Percentiles rank a stretch among this genome's conserved stretches.
phyloP scores from a whole-genome alignment of 2,888 invertebrate species.

The Rhamnusium bicolor region DNA sequence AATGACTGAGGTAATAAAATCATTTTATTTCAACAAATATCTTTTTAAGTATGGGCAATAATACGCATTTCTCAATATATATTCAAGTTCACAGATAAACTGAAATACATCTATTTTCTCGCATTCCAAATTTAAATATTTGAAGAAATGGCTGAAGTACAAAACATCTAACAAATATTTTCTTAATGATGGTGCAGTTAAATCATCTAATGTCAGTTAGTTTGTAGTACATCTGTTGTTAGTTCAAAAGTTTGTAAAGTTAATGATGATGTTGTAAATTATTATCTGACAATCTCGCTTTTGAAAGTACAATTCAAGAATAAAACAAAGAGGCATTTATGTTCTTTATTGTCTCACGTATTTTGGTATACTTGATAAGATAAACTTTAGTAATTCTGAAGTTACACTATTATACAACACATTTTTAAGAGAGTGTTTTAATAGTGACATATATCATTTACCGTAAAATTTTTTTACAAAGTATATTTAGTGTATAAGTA shows the following conservation, averaged over 20 bases:
- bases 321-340: background rate
- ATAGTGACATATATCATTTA: background rate
- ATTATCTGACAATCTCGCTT: background rate
- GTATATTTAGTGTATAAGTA: no score
- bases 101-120: no score
- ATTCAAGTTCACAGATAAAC: no score
- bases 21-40: no score
- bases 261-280: background rate
- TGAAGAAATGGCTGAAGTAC: no score
- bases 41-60: no score
- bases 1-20: no score
- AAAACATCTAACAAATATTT: no score
- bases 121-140: no score
- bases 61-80: no score
- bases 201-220: background rate
- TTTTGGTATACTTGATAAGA: background rate
- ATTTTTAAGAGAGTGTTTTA: background rate
- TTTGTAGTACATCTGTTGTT: background rate
- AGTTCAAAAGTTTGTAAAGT: background rate
- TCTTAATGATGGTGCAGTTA: no score
- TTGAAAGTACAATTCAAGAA: background rate
- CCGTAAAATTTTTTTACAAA: no score
- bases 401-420: background rate
- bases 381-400: background rate
- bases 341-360: background rate